These are phyloP conservation scores for Coptotermes formosanus DNA, from an alignment of 1,140 invertebrate genomes.

Conservation along the genomic window DNA sequence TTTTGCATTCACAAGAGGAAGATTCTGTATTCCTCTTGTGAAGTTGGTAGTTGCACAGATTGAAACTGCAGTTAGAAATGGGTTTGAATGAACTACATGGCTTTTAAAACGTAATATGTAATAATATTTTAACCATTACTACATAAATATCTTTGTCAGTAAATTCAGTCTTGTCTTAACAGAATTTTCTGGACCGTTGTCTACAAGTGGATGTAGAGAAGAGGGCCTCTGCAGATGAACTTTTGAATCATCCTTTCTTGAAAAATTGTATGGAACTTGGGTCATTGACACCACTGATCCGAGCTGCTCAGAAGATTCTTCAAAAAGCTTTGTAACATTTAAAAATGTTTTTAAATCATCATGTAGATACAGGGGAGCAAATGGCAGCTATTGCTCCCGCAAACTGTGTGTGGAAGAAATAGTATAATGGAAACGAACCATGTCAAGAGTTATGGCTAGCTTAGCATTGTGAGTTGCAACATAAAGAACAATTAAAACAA, in stretches of 20 bases:
- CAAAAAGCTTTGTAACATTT: constrained; percentile 52
- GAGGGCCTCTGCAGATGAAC: constrained; percentile 78
- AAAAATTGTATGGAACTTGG: constrained; percentile 78
- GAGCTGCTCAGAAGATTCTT: constrained; percentile 80
- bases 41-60: too few species aligned
- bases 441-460: not conserved
- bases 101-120: too few species aligned
- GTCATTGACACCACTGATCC: constrained; percentile 85
- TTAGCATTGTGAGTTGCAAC: too few species aligned
- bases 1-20: too few species aligned
- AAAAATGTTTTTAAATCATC: not conserved
- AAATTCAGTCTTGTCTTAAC: constrained; percentile 43
- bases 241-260: constrained; percentile 88
- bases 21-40: too few species aligned
- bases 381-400: not conserved
- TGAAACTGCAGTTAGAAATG: too few species aligned
- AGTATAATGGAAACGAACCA: not conserved
- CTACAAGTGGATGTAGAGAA: constrained; percentile 90
- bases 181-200: constrained; percentile 86
- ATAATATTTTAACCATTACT: too few species aligned
- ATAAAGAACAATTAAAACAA: too few species aligned
- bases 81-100: too few species aligned
- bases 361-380: not conserved
- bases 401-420: not conserved
- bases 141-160: not conserved